A percentile compares a stretch with the other conserved stretches of the same genome.
phyloP scores from a whole-genome alignment of 2,888 invertebrate genomes.

The Itoplectis maculator region DNA sequence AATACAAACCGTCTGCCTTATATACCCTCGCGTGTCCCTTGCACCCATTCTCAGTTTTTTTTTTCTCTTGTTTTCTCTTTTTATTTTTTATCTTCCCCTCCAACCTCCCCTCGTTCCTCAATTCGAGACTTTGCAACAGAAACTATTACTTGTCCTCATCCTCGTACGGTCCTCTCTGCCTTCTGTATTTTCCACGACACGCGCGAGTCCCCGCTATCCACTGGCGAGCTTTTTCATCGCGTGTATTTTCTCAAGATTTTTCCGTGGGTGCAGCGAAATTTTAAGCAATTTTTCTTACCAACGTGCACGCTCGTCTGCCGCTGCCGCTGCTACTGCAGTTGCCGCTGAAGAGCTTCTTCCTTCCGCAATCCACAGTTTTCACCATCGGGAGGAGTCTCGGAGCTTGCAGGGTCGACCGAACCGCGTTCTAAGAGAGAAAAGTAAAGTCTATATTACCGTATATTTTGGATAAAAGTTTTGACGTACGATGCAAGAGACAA shows the following conservation, averaged over 20 bases:
- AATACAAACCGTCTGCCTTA: conserved; percentile 82
- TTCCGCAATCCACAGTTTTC: neutral
- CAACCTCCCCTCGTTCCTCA: conserved; percentile 30
- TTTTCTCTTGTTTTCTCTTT: conserved; percentile 39
- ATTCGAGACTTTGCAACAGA: conserved; percentile 43
- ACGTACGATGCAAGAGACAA: too few relatives aligned
- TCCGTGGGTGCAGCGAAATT: neutral
- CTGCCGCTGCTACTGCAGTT: neutral
- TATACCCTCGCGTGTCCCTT: conserved; percentile 53
- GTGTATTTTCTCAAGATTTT: conserved; percentile 24
- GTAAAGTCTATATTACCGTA: neutral
- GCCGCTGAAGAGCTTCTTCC: neutral
- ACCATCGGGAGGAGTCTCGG: neutral
- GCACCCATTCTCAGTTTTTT: conserved; percentile 14
- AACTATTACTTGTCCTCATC: conserved; percentile 36
- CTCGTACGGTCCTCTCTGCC: conserved; percentile 26
- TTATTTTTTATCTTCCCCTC: conserved; percentile 45
- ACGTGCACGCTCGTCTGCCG: neutral
- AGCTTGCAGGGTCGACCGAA: neutral
- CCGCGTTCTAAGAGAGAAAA: neutral
- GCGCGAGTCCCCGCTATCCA: conserved; percentile 5
- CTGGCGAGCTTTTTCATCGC: conserved; percentile 21
- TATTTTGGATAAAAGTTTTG: too few relatives aligned
- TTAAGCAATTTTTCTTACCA: conserved; percentile 21
- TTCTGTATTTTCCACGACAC: conserved; percentile 37